Conservation (phyloP, 1,140 invertebrate genomes). For the Eriocheir sinensis region DNA sequence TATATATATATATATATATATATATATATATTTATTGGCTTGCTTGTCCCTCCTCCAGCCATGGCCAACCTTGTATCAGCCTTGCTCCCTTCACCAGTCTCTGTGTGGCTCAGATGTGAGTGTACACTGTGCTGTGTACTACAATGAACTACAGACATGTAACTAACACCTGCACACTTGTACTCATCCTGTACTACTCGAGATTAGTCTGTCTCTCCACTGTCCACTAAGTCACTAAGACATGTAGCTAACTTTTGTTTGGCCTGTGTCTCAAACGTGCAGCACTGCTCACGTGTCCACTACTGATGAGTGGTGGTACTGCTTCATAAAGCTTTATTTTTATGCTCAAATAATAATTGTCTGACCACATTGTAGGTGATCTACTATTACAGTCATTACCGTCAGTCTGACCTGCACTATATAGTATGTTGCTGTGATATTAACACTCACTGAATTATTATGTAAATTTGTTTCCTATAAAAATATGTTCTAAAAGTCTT, state of each 20-base stretch:
- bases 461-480: not conserved
- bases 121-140: not conserved
- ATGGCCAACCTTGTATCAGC: not conserved
- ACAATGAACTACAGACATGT: not conserved
- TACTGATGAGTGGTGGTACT: too few species aligned
- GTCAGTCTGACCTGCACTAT: not conserved
- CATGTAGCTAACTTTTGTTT: too few species aligned
- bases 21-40: too few species aligned
- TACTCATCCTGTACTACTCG: not conserved
- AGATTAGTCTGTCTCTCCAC: too few species aligned
- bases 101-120: not conserved
- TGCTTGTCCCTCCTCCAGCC: too few species aligned
- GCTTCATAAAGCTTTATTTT: not conserved
- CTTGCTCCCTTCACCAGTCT: not conserved
- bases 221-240: not conserved
- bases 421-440: conserved; percentile 2
- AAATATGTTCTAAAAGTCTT: not conserved
- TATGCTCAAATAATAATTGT: not conserved
- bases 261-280: too few species aligned
- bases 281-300: too few species aligned
- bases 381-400: not conserved
- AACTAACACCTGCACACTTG: not conserved
- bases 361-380: not conserved
- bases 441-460: not conserved
- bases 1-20: too few species aligned